These are phyloP conservation scores for Bombus picipes DNA, from an alignment of 1,140 invertebrate genomes.

Conservation along the genomic window DNA sequence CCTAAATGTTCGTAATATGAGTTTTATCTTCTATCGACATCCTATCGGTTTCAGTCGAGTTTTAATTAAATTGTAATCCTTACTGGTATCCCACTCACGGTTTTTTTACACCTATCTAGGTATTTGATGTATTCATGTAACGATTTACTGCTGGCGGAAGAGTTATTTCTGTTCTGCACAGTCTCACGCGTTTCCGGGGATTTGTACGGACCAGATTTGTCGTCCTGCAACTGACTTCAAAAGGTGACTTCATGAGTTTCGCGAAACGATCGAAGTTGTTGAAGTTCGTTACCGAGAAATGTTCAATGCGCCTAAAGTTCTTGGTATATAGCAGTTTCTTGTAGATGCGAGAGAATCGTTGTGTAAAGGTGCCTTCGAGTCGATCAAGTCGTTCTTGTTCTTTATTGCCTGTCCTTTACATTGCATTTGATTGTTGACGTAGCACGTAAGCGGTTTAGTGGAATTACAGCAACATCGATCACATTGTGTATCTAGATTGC, in stretches of 20 bases:
- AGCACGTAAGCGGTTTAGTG: neutral
- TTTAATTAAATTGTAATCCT: neutral
- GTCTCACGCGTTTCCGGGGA: neutral
- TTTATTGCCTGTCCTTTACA: neutral
- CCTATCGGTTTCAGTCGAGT: neutral
- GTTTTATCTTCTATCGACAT: neutral
- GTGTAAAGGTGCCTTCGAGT: neutral
- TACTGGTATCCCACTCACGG: constrained; percentile 14
- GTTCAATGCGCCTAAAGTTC: too few relatives aligned
- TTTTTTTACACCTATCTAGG: constrained; percentile 15
- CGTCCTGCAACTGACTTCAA: constrained; percentile 30
- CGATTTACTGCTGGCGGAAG: neutral
- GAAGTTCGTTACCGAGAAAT: constrained; percentile 2
- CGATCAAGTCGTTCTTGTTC: neutral
- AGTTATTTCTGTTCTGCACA: neutral
- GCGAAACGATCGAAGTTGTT: neutral
- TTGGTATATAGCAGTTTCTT: neutral
- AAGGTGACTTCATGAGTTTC: neutral
- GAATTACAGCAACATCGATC: neutral
- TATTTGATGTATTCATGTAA: constrained; percentile 18
- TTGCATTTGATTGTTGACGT: neutral
- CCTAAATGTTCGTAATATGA: neutral
- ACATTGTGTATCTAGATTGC: constrained; percentile 7
- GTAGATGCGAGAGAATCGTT: too few relatives aligned
- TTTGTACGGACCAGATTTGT: neutral